Evolutionary conservation across 2,888 invertebrate species (phyloP), one percentile per base, ranked within the genome.

Genomic region (Cryptocephalus primarius): DNA sequence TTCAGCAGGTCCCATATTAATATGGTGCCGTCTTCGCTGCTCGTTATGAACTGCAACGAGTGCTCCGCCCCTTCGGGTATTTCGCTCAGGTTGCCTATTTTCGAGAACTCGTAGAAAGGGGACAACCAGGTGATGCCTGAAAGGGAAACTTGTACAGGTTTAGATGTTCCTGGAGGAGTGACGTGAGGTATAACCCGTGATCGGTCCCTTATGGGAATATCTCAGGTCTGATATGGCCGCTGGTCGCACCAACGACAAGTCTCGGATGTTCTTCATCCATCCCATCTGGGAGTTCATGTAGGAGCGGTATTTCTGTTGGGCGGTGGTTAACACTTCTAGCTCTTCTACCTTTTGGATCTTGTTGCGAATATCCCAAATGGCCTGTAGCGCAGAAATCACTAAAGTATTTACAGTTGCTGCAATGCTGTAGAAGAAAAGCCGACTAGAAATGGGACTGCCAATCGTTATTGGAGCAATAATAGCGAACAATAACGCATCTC

Each of bases 1-100:
- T 72, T 71, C 51, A 79, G 77, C 43, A 87, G 67, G 68, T 83
- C 80, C 86, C 87, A 88, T 60, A 85, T 78, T 38, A 80, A 72
- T 41, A 87, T 71, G 1, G 70, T 75, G 1, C 86, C 85, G 62
- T 87, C 87, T 51, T 77, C 72, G 31, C 82, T 76, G 31, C 77
- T 74, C 1, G 83, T 79, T 3, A 80, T 64, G 60, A 87, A 83
- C 59, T 82, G 84, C 47, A 78, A 67, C 9, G 79, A 72, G 22
- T 64, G 59, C 1, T 70, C 65, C 57, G 51, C 46, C 54, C 67
- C 72, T 53, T 61, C 66, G 1, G 58, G 67, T 46, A 69, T 69
- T 46, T 60, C 60, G 52, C 59, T 66, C 10, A 78, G 69, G 68
- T 67, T 72, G 0, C 87, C 86, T 39, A 77, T 79, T 10, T 74